These are phyloP conservation scores for Escarpia spicata DNA, from an alignment of 2,888 invertebrate species.

Conservation along the genomic window DNA sequence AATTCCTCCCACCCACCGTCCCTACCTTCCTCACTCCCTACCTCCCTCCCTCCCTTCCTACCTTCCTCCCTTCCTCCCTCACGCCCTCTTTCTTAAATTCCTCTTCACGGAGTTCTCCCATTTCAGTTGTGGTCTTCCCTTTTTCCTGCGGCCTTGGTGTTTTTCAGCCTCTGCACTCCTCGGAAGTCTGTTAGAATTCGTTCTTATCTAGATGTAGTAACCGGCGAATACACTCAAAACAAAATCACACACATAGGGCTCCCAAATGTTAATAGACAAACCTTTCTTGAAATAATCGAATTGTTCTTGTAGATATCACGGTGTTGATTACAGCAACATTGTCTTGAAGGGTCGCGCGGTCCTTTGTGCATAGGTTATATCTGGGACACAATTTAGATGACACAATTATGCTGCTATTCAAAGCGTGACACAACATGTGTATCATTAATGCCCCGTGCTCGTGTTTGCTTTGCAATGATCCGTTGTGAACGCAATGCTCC, in stretches of 20 bases:
- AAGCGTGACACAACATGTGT: not conserved
- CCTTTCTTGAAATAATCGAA: not conserved
- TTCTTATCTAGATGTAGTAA: too few species aligned
- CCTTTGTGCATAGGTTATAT: not conserved
- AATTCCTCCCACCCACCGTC: too few species aligned
- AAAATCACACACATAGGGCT: not conserved
- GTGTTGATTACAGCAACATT: not conserved
- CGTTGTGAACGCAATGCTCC: not conserved
- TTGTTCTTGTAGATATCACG: not conserved
- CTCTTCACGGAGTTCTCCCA: too few species aligned
- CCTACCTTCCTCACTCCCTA: too few species aligned
- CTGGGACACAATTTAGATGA: not conserved
- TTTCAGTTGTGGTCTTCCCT: too few species aligned
- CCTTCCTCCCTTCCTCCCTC: too few species aligned
- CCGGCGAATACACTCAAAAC: not conserved
- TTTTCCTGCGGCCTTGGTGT: too few species aligned
- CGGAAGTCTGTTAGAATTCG: too few species aligned
- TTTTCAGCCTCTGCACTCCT: too few species aligned
- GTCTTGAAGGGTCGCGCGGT: not conserved
- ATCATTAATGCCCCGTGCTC: not conserved
- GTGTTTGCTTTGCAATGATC: not conserved
- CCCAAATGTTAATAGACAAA: not conserved
- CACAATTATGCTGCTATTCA: not conserved
- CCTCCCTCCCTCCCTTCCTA: too few species aligned
- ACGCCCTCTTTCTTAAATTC: too few species aligned